phyloP scores from a whole-genome alignment of 2,888 invertebrate species.

The Synanthedon vespiformis region DNA sequence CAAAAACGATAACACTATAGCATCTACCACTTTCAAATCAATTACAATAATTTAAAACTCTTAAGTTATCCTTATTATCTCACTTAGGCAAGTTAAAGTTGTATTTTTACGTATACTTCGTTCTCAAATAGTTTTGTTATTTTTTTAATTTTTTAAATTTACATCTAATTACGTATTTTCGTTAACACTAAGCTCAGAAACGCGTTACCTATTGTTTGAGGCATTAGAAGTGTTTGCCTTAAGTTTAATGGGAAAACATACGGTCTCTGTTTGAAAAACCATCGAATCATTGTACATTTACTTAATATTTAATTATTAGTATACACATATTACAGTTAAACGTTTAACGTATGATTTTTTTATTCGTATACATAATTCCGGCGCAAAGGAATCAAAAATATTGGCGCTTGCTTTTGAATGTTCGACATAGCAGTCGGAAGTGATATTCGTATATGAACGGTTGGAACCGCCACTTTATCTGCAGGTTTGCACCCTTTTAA shows the following conservation, averaged over 20 bases:
- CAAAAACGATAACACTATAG: conserved; percentile 55
- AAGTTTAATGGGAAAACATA: not conserved
- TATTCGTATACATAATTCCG: conserved; percentile 68
- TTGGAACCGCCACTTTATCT: not conserved
- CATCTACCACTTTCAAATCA: conserved; percentile 62
- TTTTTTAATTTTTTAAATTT: conserved; percentile 24
- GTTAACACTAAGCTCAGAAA: conserved; percentile 56
- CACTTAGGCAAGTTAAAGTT: conserved; percentile 71
- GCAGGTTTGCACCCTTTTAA: conserved; percentile 46
- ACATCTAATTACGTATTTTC: conserved; percentile 48
- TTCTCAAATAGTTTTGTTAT: conserved; percentile 56
- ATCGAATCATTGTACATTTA: conserved; percentile 22
- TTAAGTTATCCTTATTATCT: conserved; percentile 65
- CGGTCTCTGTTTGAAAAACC: not conserved
- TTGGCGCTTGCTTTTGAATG: conserved; percentile 38
- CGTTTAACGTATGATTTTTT: conserved; percentile 66
- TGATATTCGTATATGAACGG: not conserved
- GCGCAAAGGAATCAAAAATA: conserved; percentile 55
- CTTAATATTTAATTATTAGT: conserved; percentile 55
- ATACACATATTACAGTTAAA: conserved; percentile 68
- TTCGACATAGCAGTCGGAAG: conserved; percentile 17
- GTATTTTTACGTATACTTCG: conserved; percentile 69
- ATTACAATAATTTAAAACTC: conserved; percentile 67
- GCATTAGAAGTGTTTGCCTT: conserved; percentile 11
- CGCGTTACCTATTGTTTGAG: conserved; percentile 20